Conservation (phyloP, 2,888 invertebrate species). For the Sipha maydis region DNA sequence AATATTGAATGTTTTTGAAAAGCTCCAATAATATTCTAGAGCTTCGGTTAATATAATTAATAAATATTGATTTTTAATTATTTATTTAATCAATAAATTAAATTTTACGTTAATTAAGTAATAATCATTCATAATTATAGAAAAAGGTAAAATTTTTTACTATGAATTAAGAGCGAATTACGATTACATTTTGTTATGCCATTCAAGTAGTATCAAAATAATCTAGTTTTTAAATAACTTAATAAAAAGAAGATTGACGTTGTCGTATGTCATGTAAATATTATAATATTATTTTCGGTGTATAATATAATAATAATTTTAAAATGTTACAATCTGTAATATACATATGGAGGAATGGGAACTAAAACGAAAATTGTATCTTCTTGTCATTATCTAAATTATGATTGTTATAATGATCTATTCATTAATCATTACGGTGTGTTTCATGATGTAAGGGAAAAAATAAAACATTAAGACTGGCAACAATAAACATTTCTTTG, state of each 20-base stretch:
- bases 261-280: not conserved
- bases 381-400: conserved; percentile 18
- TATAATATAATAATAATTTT: not conserved
- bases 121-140: too few species aligned
- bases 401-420: conserved; percentile 20
- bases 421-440: conserved; percentile 19
- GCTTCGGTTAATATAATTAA: too few species aligned
- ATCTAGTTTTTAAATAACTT: not conserved
- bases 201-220: not conserved
- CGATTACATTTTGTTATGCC: too few species aligned
- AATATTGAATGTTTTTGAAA: too few species aligned
- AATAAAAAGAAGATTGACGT: not conserved
- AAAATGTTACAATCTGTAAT: not conserved
- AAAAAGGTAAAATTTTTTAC: too few species aligned
- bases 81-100: too few species aligned
- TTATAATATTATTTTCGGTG: not conserved
- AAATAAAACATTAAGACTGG: conserved; percentile 26
- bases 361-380: conserved; percentile 23
- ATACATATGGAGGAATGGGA: conserved; percentile 10
- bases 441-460: not conserved
- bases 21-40: too few species aligned
- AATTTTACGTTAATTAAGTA: too few species aligned
- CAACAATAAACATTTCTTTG: conserved; percentile 28
- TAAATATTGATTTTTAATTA: too few species aligned
- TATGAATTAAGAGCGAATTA: too few species aligned